Evolutionary conservation across 2,797 vertebrate species (phyloP), one percentile per base, ranked within the genome.

Genomic region (Tauraco hartlaubi): DNA sequence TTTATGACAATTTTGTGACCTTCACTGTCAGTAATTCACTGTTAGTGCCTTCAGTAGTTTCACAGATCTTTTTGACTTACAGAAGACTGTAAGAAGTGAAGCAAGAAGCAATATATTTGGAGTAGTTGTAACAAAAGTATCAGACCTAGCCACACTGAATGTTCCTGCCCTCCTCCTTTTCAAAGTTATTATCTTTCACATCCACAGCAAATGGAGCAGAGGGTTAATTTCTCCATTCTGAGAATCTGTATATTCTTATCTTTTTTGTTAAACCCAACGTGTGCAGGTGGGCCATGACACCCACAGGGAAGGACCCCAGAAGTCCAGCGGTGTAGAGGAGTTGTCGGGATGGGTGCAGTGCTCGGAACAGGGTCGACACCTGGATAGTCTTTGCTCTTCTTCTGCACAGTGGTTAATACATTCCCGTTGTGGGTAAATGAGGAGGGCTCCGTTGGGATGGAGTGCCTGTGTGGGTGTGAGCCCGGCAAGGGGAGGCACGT

Each of bases 401-500:
- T 55, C 54, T 8, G 10, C 4, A 1, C 6, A 1, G 0, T 2
- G 33, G 35, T 69, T 54, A 19, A 4, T n/a, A 16, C 37, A 59
- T 49, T 25, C 11, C 8, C 19, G 18, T 46, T 26, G 31, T 18
- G 7, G 1, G 29, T 16, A 13, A 69, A 33, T 0, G 4, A 28
- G 37, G 48, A 9, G 23, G 55, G 23, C 43, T 52, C 4, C 56
- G 15, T 46, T 74, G 15, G 72, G 37, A 2, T 13, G 0, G 41
- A 58, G 39, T 1, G 11, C 20, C n/a, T 54, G 4, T 52, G 1
- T 13, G 33, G 3, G 15, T 0, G 19, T 4, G 37, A 54, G 35
- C 55, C 35, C 41, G 2, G 0, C 0, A 0, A 10, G 85, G 39
- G 48, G 43, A 21, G 14, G 26, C 7, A 12, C 28, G 0, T 9